These are phyloP conservation scores for Huso huso DNA, from an alignment of 2,797 vertebrate genomes.

Conservation along the genomic window DNA sequence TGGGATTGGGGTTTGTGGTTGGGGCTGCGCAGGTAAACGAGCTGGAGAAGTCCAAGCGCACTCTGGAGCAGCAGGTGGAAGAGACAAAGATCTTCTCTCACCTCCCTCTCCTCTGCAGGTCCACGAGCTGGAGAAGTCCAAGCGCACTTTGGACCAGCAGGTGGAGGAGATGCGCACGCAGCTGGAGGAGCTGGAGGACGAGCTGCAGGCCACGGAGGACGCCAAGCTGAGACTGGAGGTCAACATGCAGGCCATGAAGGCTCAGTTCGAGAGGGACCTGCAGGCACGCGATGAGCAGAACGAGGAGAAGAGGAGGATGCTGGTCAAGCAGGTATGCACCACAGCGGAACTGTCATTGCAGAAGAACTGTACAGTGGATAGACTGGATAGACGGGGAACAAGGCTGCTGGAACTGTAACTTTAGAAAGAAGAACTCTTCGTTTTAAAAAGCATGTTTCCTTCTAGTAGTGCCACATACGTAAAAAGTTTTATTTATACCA, in stretches of 20 bases:
- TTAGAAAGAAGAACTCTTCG: no score
- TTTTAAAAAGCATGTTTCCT: no score
- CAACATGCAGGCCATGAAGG: conserved; percentile 96
- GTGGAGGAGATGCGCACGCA: conserved; percentile 77
- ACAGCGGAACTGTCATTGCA: no score
- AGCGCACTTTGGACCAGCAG: conserved; percentile 71
- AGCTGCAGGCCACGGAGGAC: conserved; percentile 90
- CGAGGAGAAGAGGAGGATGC: conserved; percentile 67
- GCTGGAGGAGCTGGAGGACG: conserved; percentile 92
- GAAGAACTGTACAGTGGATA: no score
- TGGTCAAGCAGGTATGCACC: conserved; percentile 62
- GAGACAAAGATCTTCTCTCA: conserved; percentile 50
- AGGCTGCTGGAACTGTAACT: no score
- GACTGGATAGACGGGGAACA: no score
- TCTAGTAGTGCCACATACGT: no score
- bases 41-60: conserved; percentile 63
- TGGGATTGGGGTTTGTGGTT: no score
- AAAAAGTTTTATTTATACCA: no score
- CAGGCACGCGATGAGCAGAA: conserved; percentile 81
- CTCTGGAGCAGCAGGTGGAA: conserved; percentile 63
- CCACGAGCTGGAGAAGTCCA: conserved; percentile 74
- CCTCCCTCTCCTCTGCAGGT: conserved; percentile 41
- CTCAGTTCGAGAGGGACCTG: conserved; percentile 89
- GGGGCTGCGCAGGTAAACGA: conserved; percentile 51
- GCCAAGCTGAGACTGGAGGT: conserved; percentile 94